Conservation (phyloP, 2,888 invertebrate genomes). For the Heliconius aoede region DNA sequence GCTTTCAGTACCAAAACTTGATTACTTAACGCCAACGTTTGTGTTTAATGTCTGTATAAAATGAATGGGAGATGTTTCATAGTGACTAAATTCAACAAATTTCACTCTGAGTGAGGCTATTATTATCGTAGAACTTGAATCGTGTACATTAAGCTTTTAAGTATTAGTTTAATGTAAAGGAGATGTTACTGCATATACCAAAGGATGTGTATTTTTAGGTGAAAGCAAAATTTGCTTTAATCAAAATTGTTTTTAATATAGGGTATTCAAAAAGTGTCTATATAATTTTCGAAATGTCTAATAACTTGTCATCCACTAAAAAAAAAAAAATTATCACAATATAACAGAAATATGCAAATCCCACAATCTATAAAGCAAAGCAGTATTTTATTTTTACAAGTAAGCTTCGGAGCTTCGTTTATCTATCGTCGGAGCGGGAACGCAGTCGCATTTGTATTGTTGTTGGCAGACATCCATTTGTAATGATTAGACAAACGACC, state of each 20-base stretch:
- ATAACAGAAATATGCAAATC: background rate
- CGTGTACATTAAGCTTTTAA: background rate
- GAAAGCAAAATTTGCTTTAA: background rate
- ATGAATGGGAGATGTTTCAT: conserved; percentile 22
- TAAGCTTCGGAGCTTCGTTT: conserved; percentile 36
- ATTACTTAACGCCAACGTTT: conserved; percentile 16
- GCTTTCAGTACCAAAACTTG: conserved; percentile 18
- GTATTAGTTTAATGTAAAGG: background rate
- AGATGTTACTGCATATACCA: background rate
- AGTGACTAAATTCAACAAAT: conserved; percentile 14
- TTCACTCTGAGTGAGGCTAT: conserved; percentile 8
- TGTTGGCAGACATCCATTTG: conserved; percentile 70
- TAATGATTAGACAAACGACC: conserved; percentile 58
- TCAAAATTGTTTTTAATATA: too few species aligned
- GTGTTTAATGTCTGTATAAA: conserved; percentile 20
- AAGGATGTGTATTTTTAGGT: background rate
- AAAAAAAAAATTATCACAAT: background rate
- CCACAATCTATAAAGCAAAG: conserved; percentile 9
- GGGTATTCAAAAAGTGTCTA: background rate
- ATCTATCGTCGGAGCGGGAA: conserved; percentile 56
- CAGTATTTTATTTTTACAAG: conserved; percentile 20
- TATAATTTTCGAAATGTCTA: background rate
- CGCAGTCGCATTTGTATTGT: conserved; percentile 58
- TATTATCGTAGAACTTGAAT: background rate
- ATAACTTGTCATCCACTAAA: background rate